These are phyloP conservation scores for Colletes gigas DNA, from an alignment of 1,140 invertebrate genomes.

Conservation along the genomic window DNA sequence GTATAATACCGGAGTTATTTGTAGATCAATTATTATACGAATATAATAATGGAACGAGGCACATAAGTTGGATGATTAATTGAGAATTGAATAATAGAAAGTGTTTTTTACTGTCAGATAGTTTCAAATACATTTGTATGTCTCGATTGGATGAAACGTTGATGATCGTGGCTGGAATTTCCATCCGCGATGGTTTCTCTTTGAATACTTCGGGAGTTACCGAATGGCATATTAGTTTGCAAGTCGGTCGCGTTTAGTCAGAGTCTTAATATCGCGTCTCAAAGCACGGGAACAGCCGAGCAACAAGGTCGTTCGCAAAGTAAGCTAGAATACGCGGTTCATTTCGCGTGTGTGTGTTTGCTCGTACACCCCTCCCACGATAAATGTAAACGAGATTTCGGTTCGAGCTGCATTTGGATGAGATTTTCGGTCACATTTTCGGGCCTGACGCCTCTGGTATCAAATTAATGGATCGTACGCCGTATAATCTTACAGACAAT, in stretches of 20 bases:
- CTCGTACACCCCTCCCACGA: neutral
- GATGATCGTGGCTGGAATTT: neutral
- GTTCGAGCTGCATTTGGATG: slow-evolving; percentile 3
- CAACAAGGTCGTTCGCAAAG: slow-evolving; percentile 45
- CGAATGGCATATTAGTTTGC: slow-evolving; percentile 67
- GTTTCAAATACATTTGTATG: too few relatives aligned
- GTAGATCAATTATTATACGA: too few relatives aligned
- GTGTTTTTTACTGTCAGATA: too few relatives aligned
- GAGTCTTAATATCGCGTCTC: slow-evolving; percentile 65
- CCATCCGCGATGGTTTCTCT: slow-evolving; percentile 6
- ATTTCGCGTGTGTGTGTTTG: neutral
- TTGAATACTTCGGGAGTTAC: slow-evolving; percentile 51
- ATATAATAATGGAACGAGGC: too few relatives aligned
- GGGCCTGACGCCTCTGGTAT: slow-evolving; percentile 9
- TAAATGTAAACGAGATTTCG: slow-evolving; percentile 58
- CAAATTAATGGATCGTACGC: slow-evolving; percentile 25
- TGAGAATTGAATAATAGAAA: too few relatives aligned
- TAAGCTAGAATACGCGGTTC: slow-evolving; percentile 46
- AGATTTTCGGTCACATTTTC: slow-evolving; percentile 38
- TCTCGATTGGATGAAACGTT: neutral
- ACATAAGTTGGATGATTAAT: too few relatives aligned
- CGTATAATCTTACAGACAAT: too few relatives aligned
- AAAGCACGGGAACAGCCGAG: slow-evolving; percentile 55
- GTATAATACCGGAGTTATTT: too few relatives aligned
- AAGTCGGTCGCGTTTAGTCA: slow-evolving; percentile 61